Evolutionary conservation across 2,797 vertebrate genomes (phyloP), one percentile per base, ranked within the genome.

Genomic region (Darevskia mixta): DNA sequence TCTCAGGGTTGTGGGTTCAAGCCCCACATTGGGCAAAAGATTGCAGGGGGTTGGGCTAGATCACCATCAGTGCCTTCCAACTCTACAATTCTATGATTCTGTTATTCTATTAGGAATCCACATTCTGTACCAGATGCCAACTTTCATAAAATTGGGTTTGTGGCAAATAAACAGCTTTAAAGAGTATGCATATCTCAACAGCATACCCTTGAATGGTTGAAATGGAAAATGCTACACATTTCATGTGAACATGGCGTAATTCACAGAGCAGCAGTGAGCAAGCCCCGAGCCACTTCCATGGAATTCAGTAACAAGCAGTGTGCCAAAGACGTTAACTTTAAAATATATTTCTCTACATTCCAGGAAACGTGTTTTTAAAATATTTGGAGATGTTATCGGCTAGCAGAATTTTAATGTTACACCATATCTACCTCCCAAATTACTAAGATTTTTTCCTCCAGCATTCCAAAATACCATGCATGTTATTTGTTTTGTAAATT

Each of bases 281-380:
- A 45, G n/a, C 66, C 27, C 23, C 35, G 18, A 32, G 45, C 27
- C 5, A 87, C n/a, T 35, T 82, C 29, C 41, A 67, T 67, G 13
- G 29, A 32, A 43, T 25, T 13, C 35, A 23, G 29, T 82, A 75
- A 35, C 32, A 82, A 82, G 76, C 20, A 45, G 11, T 41, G 76
- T 29, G 17, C 8, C 20, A 61, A 87, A 87, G 8, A 61, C 15
- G 49, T 61, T 43, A 10, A 35, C 27, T 86, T 18, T 69, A 79
- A 69, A 79, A 71, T 71, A 35, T 76, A 23, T 82, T 66, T 35
- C 29, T 87, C 71, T 82, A 66, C 13, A 75, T 45, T 82, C 79
- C 73, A 43, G 38, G 29, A 58, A 75, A 73, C 27, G n/a, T 25
- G 5, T 66, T 55, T 86, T 58, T 58, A 58, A 55, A 69, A 13